phyloP scores from a whole-genome alignment of 2,888 invertebrate species.

The Parnassius smintheus region DNA sequence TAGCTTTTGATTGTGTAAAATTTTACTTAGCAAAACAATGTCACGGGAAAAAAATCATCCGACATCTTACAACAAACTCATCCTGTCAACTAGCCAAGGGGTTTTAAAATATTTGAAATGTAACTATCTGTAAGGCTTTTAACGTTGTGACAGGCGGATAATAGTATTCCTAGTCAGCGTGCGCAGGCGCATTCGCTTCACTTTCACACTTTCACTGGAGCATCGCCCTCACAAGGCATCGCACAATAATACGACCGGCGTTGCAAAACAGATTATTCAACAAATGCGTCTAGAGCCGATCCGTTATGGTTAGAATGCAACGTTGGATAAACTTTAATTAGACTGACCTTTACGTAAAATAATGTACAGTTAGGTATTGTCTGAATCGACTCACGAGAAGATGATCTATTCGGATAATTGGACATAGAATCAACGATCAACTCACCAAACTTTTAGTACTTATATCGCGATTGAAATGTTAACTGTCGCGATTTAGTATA shows the following conservation, averaged over 20 bases:
- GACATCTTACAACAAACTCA: too few species aligned
- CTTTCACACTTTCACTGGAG: conserved; percentile 81
- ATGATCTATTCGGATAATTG: conserved; percentile 41
- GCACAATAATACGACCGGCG: conserved; percentile 47
- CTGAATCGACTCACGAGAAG: neutral
- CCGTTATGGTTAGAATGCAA: conserved; percentile 2
- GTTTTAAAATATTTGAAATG: conserved; percentile 1
- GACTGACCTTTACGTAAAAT: conserved; percentile 7
- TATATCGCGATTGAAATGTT: conserved; percentile 48
- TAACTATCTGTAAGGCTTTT: conserved; percentile 12
- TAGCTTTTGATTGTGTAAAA: conserved; percentile 24
- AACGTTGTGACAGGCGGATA: conserved; percentile 28
- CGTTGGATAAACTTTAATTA: conserved; percentile 1
- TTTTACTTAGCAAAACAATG: conserved; percentile 8
- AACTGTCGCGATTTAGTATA: conserved; percentile 40
- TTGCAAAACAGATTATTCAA: conserved; percentile 75
- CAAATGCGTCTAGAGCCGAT: conserved; percentile 39
- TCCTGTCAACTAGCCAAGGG: too few species aligned
- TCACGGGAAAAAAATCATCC: conserved; percentile 15
- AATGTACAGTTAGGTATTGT: conserved; percentile 3
- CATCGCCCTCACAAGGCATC: conserved; percentile 62
- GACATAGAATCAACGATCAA: conserved; percentile 46
- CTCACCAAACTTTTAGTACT: conserved; percentile 39
- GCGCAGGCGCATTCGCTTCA: conserved; percentile 71
- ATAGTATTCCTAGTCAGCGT: conserved; percentile 36